Evolutionary conservation across 1,140 invertebrate genomes (phyloP), one percentile per base, ranked within the genome.

Genomic region (Babylonia areolata): DNA sequence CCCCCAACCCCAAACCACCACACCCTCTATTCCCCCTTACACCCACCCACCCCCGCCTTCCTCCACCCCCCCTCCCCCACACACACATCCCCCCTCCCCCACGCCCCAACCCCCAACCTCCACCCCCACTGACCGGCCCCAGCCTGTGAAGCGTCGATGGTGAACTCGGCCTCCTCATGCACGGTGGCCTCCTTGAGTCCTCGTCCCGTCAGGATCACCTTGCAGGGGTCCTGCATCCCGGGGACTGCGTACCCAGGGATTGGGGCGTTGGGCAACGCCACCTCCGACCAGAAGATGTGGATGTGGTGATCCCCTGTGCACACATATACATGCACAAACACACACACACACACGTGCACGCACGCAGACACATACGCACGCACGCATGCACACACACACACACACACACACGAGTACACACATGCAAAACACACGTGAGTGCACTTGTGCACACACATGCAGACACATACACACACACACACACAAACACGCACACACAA

Each of bases 141-240:
- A 81, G 93, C 94, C 82, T 98, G 97, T 35, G 97, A 97, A 6
- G 98, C 98, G 94, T 99, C 98, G 89, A 99, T 98, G 37, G 97
- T 97, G 94, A 99, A 99, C 92, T 98, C 97, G 1, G 98, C 96
- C 91, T 97, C 96, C 93, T 99, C 97, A 33, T 97, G 96, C 90
- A 98, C 96, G 91, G 97, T 96, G 28, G 98, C 97, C 87, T 97
- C 96, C 42, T 98, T 97, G 37, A 99, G 94, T 0, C 99, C 99
- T 85, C 97, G 96, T 6, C 99, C 99, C 80, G 97, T 97, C 0
- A 99, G 89, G 64, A 92, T 92, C 28, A 93, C 91, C 85, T 94
- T 93, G 82, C 85, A 92, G 58, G 90, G 88, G 84, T 94, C 92
- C 75, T 88, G 86, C 17, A 71, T 87, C 64, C 87, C 86, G 58